These are phyloP conservation scores for Anthoptus insignis DNA, from an alignment of 2,888 invertebrate genomes.

Conservation along the genomic window DNA sequence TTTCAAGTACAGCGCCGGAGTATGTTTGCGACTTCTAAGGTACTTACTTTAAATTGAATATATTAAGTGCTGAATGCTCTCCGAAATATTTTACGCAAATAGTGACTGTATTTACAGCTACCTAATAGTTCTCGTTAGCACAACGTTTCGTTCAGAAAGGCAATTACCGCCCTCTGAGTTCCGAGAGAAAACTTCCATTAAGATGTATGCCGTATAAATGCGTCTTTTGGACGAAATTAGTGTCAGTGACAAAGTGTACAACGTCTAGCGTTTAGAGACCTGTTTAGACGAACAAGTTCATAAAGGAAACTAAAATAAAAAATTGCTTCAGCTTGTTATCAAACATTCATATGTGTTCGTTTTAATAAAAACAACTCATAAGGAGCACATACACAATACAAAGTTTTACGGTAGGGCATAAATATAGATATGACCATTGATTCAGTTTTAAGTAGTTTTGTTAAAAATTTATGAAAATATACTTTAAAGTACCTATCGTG, in stretches of 20 bases:
- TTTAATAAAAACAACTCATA: no score
- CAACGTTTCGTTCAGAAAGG: neutral
- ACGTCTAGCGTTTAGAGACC: neutral
- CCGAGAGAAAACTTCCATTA: constrained; percentile 21
- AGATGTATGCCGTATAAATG: constrained; percentile 5
- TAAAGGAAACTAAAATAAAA: constrained; percentile 3
- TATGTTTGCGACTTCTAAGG: constrained; percentile 2
- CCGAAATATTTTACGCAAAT: neutral
- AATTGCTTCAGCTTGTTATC: no score
- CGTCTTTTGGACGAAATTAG: constrained; percentile 13
- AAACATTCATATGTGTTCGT: no score
- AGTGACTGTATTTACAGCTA: constrained; percentile 6
- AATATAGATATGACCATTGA: no score
- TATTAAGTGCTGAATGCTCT: neutral
- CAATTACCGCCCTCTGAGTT: constrained; percentile 11
- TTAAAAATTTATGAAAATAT: no score
- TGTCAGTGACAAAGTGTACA: constrained; percentile 4
- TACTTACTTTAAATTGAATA: neutral
- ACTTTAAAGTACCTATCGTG: no score
- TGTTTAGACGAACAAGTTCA: neutral
- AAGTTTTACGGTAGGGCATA: no score
- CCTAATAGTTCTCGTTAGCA: neutral
- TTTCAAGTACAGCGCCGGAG: neutral
- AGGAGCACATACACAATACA: no score
- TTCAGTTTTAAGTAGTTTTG: no score